Conservation (phyloP, 2,113 vertebrate species). For the Myrmecophaga tridactyla region DNA sequence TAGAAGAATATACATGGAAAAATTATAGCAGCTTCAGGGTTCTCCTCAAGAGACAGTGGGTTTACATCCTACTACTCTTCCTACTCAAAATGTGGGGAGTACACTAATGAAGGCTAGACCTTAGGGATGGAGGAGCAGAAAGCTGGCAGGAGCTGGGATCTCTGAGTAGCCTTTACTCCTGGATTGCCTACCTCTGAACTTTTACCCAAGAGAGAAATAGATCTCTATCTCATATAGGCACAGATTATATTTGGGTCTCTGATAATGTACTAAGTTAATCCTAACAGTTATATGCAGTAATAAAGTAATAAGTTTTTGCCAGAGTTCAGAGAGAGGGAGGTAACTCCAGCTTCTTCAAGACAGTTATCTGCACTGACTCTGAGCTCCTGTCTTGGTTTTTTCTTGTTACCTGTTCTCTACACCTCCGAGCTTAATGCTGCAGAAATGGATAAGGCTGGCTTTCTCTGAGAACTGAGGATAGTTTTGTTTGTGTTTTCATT, state of each 20-base stretch:
- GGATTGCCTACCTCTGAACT: neutral
- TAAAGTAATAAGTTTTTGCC: neutral
- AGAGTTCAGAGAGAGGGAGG: neutral
- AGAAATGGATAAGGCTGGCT: neutral
- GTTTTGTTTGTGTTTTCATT: neutral
- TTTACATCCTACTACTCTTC: neutral
- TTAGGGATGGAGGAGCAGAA: neutral
- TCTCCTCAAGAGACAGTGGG: neutral
- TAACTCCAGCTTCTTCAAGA: neutral
- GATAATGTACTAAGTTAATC: neutral
- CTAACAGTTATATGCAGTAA: neutral
- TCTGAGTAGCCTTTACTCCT: neutral
- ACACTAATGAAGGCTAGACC: rapidly evolving
- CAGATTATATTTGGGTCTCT: neutral
- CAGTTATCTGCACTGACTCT: neutral
- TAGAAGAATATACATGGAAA: neutral
- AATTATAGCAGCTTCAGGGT: no score
- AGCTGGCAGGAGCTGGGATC: neutral
- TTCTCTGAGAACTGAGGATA: neutral
- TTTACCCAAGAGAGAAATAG: neutral
- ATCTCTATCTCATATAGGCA: neutral
- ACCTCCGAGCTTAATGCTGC: neutral
- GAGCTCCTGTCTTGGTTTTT: neutral
- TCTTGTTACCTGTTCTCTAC: neutral
- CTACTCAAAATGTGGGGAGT: rapidly evolving